Percentiles rank a stretch among this genome's conserved stretches.
phyloP scores from a whole-genome alignment of 2,797 vertebrate genomes.

The Ciconia nigra region DNA sequence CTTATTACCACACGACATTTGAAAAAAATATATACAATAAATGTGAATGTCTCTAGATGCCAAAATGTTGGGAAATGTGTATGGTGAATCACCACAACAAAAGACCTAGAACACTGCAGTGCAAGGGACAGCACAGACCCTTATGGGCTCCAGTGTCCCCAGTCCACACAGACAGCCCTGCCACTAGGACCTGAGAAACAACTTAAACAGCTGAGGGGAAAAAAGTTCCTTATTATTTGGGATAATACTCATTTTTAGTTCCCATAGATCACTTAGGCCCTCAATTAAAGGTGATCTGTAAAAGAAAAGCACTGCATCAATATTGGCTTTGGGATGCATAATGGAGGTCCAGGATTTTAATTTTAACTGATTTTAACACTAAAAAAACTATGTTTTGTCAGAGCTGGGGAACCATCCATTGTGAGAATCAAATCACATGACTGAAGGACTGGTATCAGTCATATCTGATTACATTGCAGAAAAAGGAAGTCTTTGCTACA shows the following conservation, averaged over 20 bases:
- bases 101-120: not conserved
- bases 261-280: not conserved
- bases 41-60: not conserved
- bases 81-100: not conserved
- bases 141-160: rapidly evolving
- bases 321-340: not conserved
- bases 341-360: not conserved
- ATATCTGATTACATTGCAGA: not conserved
- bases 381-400: not conserved
- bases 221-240: not conserved
- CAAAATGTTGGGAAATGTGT: not conserved
- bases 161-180: not conserved
- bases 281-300: not conserved
- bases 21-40: not conserved
- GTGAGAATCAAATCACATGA: not conserved
- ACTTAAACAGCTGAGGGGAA: not conserved
- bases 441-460: not conserved
- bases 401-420: not conserved
- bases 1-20: not conserved
- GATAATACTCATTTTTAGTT: not conserved
- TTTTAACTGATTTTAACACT: not conserved
- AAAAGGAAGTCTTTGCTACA: not conserved
- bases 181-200: not conserved
- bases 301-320: not conserved
- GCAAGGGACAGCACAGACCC: not conserved